phyloP scores from a whole-genome alignment of 2,797 vertebrate species.

The Crypturellus tataupa region DNA sequence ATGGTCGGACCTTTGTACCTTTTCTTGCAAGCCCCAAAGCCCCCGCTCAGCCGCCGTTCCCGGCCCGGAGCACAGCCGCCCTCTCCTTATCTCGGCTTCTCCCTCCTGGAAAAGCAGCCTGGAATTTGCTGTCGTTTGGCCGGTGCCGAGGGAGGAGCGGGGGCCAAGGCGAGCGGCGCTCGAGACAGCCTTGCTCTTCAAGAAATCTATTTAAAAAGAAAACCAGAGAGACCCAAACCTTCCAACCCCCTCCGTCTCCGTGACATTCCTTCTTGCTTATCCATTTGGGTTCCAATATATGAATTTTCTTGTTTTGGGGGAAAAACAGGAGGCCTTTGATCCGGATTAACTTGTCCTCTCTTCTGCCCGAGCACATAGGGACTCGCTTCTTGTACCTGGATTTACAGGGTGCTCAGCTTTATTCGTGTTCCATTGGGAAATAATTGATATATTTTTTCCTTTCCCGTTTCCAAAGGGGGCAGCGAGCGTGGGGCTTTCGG shows the following conservation, averaged over 20 bases:
- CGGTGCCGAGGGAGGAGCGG: background rate
- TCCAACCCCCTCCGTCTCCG: background rate
- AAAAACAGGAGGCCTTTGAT: background rate
- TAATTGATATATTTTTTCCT: slow-evolving; percentile 59
- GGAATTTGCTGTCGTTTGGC: slow-evolving; percentile 42
- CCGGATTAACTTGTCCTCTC: slow-evolving; percentile 73
- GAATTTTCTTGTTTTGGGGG: background rate
- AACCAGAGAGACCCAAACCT: background rate
- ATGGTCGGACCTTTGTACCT: background rate
- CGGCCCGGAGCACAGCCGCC: fast-evolving
- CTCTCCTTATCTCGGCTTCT: background rate
- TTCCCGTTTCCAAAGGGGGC: slow-evolving; percentile 82
- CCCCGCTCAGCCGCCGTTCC: background rate
- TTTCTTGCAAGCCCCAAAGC: background rate
- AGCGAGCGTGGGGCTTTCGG: slow-evolving; percentile 80
- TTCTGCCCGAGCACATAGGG: slow-evolving; percentile 63
- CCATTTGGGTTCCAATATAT: background rate
- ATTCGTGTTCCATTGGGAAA: slow-evolving; percentile 76
- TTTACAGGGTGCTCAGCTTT: slow-evolving; percentile 80
- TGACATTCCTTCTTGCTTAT: slow-evolving; percentile 73
- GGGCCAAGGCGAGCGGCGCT: slow-evolving; percentile 47
- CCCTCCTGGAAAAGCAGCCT: background rate
- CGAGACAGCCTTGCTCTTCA: background rate
- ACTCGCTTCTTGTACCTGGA: slow-evolving; percentile 76
- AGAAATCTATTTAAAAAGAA: background rate